phyloP scores from a whole-genome alignment of 1,140 invertebrate genomes.

The Lepidostoma basale region DNA sequence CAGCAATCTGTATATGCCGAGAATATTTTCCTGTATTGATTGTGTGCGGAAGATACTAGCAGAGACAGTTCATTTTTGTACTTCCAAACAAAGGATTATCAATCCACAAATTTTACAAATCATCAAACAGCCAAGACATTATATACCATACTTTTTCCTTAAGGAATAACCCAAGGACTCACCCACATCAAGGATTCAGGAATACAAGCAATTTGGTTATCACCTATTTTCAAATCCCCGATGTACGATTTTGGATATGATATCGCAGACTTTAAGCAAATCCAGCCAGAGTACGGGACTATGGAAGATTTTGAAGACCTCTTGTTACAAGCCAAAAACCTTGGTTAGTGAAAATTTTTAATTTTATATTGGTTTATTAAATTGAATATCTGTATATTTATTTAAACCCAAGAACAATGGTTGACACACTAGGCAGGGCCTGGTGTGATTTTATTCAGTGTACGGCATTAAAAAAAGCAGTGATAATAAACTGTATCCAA shows the following conservation, averaged over 20 bases:
- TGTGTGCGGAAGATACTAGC: no score
- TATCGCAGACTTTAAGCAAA: conserved; percentile 65
- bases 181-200: conserved; percentile 69
- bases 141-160: no score
- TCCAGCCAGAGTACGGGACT: conserved; percentile 65
- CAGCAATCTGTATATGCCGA: no score
- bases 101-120: no score
- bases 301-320: conserved; percentile 68
- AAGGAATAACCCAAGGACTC: conserved; percentile 65
- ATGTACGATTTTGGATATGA: conserved; percentile 73
- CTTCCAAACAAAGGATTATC: no score
- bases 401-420: neutral
- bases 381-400: neutral
- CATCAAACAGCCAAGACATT: no score
- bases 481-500: no score
- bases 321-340: conserved; percentile 51
- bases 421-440: neutral
- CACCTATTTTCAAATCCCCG: conserved; percentile 66
- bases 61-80: no score
- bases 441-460: neutral
- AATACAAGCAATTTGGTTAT: conserved; percentile 69
- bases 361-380: conserved; percentile 12
- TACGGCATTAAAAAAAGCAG: no score
- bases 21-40: no score
- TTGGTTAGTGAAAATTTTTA: conserved; percentile 47